Percentiles rank a stretch among this genome's conserved stretches.
Evolutionary conservation across 2,888 invertebrate genomes (phyloP).

Genomic region (Lampropteryx suffumata): DNA sequence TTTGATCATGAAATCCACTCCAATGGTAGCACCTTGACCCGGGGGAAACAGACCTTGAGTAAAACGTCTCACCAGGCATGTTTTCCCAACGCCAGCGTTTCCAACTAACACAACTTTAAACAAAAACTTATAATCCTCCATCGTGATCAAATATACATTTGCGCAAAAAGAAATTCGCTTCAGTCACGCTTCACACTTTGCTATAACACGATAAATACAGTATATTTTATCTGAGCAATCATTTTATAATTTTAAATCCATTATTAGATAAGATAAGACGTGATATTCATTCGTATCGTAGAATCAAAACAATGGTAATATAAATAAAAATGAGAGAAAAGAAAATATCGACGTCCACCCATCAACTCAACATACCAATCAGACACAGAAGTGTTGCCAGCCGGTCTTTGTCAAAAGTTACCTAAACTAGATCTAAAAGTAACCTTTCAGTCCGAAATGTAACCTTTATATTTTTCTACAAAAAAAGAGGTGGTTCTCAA

Average conservation of each 20-base stretch:
- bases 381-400: too few species aligned
- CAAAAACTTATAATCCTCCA: slow-evolving; percentile 99
- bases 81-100: slow-evolving; percentile 99
- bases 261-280: slow-evolving; percentile 60
- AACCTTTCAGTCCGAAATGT: too few species aligned
- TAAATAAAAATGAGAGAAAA: slow-evolving; percentile 20
- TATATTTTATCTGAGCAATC: slow-evolving; percentile 54
- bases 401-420: too few species aligned
- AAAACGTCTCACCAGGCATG: slow-evolving; percentile 97
- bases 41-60: slow-evolving; percentile 99
- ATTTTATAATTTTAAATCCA: slow-evolving; percentile 58
- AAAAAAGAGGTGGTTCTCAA: too few species aligned
- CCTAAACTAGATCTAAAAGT: too few species aligned
- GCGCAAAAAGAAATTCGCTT: slow-evolving; percentile 47
- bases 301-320: slow-evolving; percentile 45
- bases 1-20: slow-evolving; percentile 99
- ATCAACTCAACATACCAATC: too few species aligned
- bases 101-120: slow-evolving; percentile 99
- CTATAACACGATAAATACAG: slow-evolving; percentile 53
- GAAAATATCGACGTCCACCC: slow-evolving; percentile 46
- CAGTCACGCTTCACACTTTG: slow-evolving; percentile 66
- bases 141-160: slow-evolving; percentile 76
- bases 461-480: too few species aligned
- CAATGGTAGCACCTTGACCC: slow-evolving; percentile 99
- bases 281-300: slow-evolving; percentile 19